Percentiles rank a stretch among this genome's conserved stretches.
Conservation (phyloP, 2,113 vertebrate genomes). For the Passer domesticus region DNA sequence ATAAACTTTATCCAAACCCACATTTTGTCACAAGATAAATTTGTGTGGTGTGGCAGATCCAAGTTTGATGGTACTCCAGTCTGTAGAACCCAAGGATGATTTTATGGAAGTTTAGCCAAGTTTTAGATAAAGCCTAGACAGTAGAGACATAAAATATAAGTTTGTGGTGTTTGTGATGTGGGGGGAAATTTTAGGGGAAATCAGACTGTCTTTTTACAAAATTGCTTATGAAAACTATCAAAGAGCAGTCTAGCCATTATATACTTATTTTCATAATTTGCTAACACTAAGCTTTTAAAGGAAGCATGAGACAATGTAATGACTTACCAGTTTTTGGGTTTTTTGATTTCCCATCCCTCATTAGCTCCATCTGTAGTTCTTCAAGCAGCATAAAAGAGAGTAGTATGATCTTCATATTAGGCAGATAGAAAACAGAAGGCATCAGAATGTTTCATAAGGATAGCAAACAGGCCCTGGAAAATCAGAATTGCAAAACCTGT, state of each 20-base stretch:
- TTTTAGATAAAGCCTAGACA: neutral
- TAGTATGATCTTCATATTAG: neutral
- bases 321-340: neutral
- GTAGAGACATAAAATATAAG: neutral
- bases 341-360: neutral
- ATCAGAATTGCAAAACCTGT: neutral
- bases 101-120: neutral
- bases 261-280: neutral
- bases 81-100: neutral
- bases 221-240: neutral
- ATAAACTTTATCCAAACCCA: neutral
- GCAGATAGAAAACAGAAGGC: conserved; percentile 21
- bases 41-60: neutral
- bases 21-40: neutral
- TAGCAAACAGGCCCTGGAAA: conserved; percentile 2
- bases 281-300: neutral
- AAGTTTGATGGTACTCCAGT: neutral
- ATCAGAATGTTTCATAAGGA: neutral
- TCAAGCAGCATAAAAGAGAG: neutral
- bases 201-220: neutral
- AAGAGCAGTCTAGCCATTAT: neutral
- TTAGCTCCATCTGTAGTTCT: neutral
- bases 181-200: neutral
- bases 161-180: neutral
- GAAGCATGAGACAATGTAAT: neutral